Percentiles rank a stretch among this genome's conserved stretches.
These are phyloP conservation scores for Threskiornis aethiopicus DNA, from an alignment of 2,797 vertebrate species.

Conservation along the genomic window DNA sequence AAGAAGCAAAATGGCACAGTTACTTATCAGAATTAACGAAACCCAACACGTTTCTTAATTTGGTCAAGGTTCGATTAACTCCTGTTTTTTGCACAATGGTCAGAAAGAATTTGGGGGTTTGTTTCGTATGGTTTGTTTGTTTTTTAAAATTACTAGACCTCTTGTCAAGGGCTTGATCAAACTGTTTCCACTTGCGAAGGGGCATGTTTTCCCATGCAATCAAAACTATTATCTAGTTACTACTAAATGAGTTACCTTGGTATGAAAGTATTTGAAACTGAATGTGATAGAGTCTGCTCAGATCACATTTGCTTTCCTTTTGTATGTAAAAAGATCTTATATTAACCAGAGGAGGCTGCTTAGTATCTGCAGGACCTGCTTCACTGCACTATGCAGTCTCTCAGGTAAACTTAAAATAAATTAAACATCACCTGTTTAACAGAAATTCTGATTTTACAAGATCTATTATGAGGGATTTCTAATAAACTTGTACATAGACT, in stretches of 20 bases:
- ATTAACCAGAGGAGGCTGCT: background rate
- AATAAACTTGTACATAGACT: background rate
- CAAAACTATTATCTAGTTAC: background rate
- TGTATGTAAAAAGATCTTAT: background rate
- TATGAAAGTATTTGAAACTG: background rate
- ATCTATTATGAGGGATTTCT: background rate
- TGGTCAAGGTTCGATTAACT: background rate
- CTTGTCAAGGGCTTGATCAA: background rate
- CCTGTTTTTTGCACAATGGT: background rate
- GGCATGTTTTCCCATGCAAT: background rate
- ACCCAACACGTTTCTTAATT: background rate
- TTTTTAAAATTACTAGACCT: background rate
- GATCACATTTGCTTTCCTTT: background rate
- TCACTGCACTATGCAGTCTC: background rate
- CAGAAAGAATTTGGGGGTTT: background rate
- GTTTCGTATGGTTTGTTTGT: background rate
- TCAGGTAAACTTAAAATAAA: background rate
- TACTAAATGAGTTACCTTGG: background rate
- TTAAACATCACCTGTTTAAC: background rate
- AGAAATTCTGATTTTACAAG: background rate
- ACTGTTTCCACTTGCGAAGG: background rate
- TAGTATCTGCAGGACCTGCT: background rate
- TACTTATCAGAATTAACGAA: background rate
- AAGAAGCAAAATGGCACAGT: background rate
- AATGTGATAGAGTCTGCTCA: background rate